Evolutionary conservation across 2,888 invertebrate species (phyloP), one percentile per base, ranked within the genome.

Genomic region (Xanthorhoe spadicearia): DNA sequence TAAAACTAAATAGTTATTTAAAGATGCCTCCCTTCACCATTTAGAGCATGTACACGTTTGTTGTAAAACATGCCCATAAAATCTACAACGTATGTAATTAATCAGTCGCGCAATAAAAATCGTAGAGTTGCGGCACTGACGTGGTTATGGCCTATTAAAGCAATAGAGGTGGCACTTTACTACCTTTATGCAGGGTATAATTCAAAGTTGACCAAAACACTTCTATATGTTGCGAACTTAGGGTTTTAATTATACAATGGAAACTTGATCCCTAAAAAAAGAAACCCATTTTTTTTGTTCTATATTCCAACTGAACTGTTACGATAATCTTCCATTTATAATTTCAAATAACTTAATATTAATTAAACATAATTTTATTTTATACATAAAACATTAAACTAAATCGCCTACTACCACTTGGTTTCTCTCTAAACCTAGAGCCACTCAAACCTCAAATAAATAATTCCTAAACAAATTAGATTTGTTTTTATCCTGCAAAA

Each of bases 71-170:
- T 49, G 43, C 43, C 53, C 57, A 50, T 66, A 66, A 66, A 62
- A 61, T 49, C 49, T 55, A 46, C 54, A 58, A 66, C 50, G 51
- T 56, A 35, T n/a, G 62, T 62, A 64, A 71, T 71, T 71, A 68
- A 71, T 69, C 58, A 61, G 64, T 51, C 51, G 50, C 38, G 64
- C 57, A 63, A 69, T 69, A 71, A 69, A 66, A 69, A 68, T 64
- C 50, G 49, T 38, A 49, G 58, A 63, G 62, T 62, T 57, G 35
- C 65, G 46, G 66, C 66, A 61, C 28, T 38, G 63, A 64, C 59
- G 56, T 49, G 56, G 63, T 69, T 66, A 71, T 63, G 57, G 57
- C 60, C 64, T 35, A 67, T 69, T 63, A 67, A 71, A 64, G 62
- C 68, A 48, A 61, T 61, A 57, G 59, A 55, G 43, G 19, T 59